Base-by-base conservation (phyloP, 2,888 invertebrate species). In the Rotaria macrura region DNA sequence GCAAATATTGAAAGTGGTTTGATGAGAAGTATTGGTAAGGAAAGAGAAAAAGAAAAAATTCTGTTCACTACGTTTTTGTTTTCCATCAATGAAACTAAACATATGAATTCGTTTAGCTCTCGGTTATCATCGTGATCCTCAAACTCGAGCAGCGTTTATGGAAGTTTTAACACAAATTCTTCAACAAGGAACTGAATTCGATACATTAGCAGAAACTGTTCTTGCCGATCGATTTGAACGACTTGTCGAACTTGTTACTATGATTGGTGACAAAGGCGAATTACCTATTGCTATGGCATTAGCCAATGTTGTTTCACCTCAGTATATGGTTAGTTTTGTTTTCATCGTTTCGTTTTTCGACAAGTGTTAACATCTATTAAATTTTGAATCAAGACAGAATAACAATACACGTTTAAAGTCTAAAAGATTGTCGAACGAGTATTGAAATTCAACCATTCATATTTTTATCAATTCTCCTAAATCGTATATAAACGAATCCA, bases 1-100 rank as follows among this genome's bases (percentile, higher is more conserved):
- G 97, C 98, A 20, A 98, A 98, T 90, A 97, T 98, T 87, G 98
- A 98, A 91, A 96, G 96, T 65, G 98, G 98, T 0, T 92, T 98
- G 23, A 97, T 97, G 96, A 97, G 97, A 91, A 96, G 97, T 52
- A 79, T 43, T 43, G 79, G 79, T 79, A 79, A 74, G 74, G 38
- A 7, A 25, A 29, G n/a, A n/a, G n/a, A n/a, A n/a, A n/a, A n/a
- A n/a, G n/a, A n/a, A n/a, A n/a, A n/a, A n/a, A n/a, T n/a, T n/a
- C n/a, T n/a, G n/a, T n/a, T n/a, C n/a, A n/a, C n/a, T n/a, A n/a
- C n/a, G n/a, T n/a, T n/a, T n/a, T n/a, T n/a, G n/a, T n/a, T n/a
- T n/a, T n/a, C n/a, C n/a, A n/a, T n/a, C n/a, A n/a, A n/a, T n/a
- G n/a, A n/a, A n/a, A n/a, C n/a, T n/a, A n/a, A n/a, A n/a, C n/a